phyloP scores from a whole-genome alignment of 2,888 invertebrate species.

The Aromia moschata region DNA sequence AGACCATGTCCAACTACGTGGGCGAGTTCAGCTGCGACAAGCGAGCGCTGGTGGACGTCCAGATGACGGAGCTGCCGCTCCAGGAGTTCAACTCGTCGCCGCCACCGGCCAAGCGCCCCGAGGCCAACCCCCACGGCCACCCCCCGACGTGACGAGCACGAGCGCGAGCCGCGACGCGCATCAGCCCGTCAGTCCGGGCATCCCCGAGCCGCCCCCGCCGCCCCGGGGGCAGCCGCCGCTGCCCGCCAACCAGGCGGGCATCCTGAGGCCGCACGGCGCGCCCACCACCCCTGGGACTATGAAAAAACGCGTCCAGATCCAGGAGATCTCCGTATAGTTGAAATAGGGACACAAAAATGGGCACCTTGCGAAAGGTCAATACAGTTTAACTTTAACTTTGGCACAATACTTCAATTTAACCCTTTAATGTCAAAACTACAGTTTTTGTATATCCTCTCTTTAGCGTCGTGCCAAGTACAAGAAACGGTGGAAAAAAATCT shows the following conservation, averaged over 20 bases:
- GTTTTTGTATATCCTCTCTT: no score
- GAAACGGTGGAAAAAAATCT: no score
- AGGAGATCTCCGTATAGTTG: conserved; percentile 94
- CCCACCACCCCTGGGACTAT: conserved; percentile 79
- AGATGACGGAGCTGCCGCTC: conserved; percentile 72
- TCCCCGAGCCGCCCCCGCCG: conserved; percentile 72
- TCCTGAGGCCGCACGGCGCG: conserved; percentile 68
- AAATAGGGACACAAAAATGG: no score
- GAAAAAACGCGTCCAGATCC: conserved; percentile 92
- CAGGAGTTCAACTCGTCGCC: conserved; percentile 71
- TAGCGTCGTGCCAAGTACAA: no score
- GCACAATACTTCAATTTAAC: no score
- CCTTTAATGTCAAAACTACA: no score
- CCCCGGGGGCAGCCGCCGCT: conserved; percentile 67
- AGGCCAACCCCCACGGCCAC: conserved; percentile 59
- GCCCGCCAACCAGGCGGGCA: conserved; percentile 66
- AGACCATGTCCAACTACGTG: conserved; percentile 66
- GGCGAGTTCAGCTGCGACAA: conserved; percentile 72
- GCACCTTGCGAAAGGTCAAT: no score
- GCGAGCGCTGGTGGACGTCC: conserved; percentile 69
- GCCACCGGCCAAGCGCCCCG: conserved; percentile 66
- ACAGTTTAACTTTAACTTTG: no score
- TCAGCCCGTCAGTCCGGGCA: conserved; percentile 57
- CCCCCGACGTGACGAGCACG: conserved; percentile 63
- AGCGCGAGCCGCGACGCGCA: conserved; percentile 59